Percentiles rank a stretch among this genome's conserved stretches.
Conservation (phyloP, 2,797 vertebrate genomes). For the Synanceia verrucosa region DNA sequence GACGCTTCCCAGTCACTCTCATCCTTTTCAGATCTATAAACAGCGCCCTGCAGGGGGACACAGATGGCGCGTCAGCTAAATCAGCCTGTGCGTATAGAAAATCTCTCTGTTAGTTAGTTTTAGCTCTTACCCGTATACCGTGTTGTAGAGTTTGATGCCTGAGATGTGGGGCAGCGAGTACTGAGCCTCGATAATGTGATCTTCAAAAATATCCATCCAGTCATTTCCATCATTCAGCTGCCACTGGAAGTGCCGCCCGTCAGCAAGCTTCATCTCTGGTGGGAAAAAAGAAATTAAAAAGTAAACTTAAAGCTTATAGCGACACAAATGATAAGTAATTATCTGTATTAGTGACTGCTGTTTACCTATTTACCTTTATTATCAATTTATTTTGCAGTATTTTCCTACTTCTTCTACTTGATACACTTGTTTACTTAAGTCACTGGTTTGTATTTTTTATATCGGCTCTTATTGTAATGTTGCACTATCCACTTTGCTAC, state of each 20-base stretch:
- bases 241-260: slow-evolving; percentile 71
- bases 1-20: slow-evolving; percentile 58
- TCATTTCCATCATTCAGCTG: slow-evolving; percentile 60
- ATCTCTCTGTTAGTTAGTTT: background rate
- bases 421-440: no score
- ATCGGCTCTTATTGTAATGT: no score
- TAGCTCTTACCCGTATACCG: slow-evolving; percentile 67
- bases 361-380: no score
- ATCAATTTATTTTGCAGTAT: no score
- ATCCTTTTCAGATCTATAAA: slow-evolving; percentile 73
- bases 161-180: slow-evolving; percentile 72
- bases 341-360: no score
- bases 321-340: no score
- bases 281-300: background rate
- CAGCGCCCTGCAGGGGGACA: slow-evolving; percentile 54
- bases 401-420: no score
- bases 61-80: background rate
- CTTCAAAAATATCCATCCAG: slow-evolving; percentile 73
- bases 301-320: no score
- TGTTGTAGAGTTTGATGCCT: slow-evolving; percentile 78
- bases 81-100: background rate
- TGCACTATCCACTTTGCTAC: no score
- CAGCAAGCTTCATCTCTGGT: slow-evolving; percentile 48
- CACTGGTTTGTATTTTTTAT: no score
- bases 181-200: slow-evolving; percentile 81